Evolutionary conservation across 2,888 invertebrate species (phyloP).

Genomic region (Caradrina clavipalpis): DNA sequence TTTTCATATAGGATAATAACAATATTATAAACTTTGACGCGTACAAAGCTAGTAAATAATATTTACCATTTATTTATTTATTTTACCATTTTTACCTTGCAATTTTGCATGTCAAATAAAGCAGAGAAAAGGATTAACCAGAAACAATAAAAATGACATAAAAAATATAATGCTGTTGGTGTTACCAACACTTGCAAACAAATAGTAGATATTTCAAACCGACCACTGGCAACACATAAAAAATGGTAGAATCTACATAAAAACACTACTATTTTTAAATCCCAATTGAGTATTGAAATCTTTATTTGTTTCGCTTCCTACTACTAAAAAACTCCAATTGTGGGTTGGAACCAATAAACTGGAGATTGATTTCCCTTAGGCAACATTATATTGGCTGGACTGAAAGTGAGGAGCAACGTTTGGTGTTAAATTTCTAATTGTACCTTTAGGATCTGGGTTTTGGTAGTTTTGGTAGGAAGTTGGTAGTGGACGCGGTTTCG

Average conservation of each 20-base stretch:
- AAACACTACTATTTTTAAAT: conserved; percentile 33
- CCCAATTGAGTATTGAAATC: conserved; percentile 37
- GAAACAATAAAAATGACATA: too few relatives aligned
- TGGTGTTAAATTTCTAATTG: conserved; percentile 65
- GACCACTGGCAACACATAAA: background rate
- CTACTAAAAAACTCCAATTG: conserved; percentile 49
- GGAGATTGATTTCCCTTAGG: conserved; percentile 74
- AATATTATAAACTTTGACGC: too few relatives aligned
- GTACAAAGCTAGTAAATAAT: too few relatives aligned
- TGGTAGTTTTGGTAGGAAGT: too few relatives aligned
- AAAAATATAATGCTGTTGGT: too few relatives aligned
- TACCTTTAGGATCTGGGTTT: conserved; percentile 46
- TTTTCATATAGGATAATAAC: too few relatives aligned
- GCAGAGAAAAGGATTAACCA: too few relatives aligned
- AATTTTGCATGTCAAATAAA: too few relatives aligned
- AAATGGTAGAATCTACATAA: background rate
- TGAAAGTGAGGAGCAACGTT: conserved; percentile 54
- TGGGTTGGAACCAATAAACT: conserved; percentile 71
- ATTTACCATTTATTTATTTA: too few relatives aligned
- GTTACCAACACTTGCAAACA: too few relatives aligned
- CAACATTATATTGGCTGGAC: conserved; percentile 68
- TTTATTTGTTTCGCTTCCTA: conserved; percentile 39
- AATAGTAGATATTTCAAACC: background rate
- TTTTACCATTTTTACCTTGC: too few relatives aligned
- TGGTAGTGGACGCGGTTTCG: too few relatives aligned